Conservation (phyloP, 2,113 vertebrate genomes). For the Malaclemys terrapin region DNA sequence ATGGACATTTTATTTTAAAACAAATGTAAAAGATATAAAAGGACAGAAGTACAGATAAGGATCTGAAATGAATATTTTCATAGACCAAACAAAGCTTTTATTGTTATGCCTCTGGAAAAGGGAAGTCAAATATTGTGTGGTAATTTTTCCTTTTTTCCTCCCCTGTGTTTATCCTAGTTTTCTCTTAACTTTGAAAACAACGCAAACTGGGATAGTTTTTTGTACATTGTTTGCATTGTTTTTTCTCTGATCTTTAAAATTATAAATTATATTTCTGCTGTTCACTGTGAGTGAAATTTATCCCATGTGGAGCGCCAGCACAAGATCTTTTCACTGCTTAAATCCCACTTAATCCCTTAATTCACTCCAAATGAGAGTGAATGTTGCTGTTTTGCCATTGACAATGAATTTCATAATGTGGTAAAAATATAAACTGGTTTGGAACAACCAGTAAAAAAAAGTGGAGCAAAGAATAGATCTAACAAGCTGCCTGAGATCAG, state of each 20-base stretch:
- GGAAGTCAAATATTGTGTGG: neutral
- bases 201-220: neutral
- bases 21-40: neutral
- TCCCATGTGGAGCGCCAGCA: neutral
- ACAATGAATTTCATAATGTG: neutral
- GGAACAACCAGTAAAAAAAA: neutral
- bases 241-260: neutral
- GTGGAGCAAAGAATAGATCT: neutral
- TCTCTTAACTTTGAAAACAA: neutral
- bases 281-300: neutral
- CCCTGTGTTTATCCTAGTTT: neutral
- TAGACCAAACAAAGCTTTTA: neutral
- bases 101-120: neutral
- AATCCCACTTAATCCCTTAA: neutral
- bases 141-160: neutral
- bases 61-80: neutral
- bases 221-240: neutral
- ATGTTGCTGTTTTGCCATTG: neutral
- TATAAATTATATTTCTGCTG: neutral
- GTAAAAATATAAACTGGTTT: neutral
- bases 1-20: neutral
- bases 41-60: neutral
- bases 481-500: neutral
- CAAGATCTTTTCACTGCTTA: neutral
- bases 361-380: neutral